Percentiles rank a stretch among this genome's conserved stretches.
Evolutionary conservation across 2,113 vertebrate genomes (phyloP).

Genomic region (Percina caprodes): DNA sequence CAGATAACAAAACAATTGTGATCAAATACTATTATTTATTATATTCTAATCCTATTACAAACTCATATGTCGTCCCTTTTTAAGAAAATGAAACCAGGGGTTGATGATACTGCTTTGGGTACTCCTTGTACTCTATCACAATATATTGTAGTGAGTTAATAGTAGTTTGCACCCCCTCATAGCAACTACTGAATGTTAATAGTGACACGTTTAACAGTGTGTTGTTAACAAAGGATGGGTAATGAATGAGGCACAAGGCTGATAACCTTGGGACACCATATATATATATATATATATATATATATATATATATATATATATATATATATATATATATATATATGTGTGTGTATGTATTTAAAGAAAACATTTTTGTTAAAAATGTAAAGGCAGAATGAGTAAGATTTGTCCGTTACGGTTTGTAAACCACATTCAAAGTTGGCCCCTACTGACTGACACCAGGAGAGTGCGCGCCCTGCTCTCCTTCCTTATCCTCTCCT

Average conservation of each 20-base stretch:
- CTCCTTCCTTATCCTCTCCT: too few relatives aligned
- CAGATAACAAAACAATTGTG: slow-evolving; percentile 63
- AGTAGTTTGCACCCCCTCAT: slow-evolving; percentile 65
- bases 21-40: slow-evolving; percentile 78
- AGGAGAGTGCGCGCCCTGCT: too few relatives aligned
- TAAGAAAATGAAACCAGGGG: slow-evolving; percentile 38
- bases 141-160: slow-evolving; percentile 70
- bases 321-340: too few relatives aligned
- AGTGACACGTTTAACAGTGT: slow-evolving; percentile 60
- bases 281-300: slow-evolving; percentile 12
- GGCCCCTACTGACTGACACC: too few relatives aligned
- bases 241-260: slow-evolving; percentile 63
- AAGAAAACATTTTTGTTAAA: too few relatives aligned
- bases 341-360: too few relatives aligned
- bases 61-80: slow-evolving; percentile 52
- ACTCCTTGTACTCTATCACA: slow-evolving; percentile 65
- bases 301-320: too few relatives aligned
- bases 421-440: too few relatives aligned
- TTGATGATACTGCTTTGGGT: slow-evolving; percentile 50
- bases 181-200: slow-evolving; percentile 80
- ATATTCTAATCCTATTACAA: slow-evolving; percentile 63
- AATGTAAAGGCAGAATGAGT: too few relatives aligned
- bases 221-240: slow-evolving; percentile 45
- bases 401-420: too few relatives aligned
- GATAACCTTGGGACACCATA: slow-evolving; percentile 52